Conservation (phyloP, 2,797 vertebrate genomes). For the Anisognathus igniventris region DNA sequence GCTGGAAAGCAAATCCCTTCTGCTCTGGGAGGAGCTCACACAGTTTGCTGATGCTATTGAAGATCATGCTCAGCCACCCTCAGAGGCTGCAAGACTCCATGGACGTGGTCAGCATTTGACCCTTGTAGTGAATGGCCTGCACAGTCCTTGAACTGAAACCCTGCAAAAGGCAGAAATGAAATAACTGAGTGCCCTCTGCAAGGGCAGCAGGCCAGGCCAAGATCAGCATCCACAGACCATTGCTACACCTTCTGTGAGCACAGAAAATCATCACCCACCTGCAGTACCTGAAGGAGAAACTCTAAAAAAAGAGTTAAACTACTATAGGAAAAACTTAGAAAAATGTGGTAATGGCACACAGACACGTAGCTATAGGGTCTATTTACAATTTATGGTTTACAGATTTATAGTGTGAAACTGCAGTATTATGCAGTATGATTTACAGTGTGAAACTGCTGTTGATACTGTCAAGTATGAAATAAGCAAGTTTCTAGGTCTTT, state of each 20-base stretch:
- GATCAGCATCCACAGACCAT: neutral
- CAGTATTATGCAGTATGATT: neutral
- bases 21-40: neutral
- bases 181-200: neutral
- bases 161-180: neutral
- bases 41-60: neutral
- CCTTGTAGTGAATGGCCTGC: accelerated
- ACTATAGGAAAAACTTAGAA: neutral
- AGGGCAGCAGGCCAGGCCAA: neutral
- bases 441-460: neutral
- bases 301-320: neutral
- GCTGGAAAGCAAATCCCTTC: neutral
- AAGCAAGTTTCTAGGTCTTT: neutral
- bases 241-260: neutral
- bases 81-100: accelerated
- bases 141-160: neutral
- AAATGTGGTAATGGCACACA: neutral
- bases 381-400: neutral
- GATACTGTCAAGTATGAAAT: neutral
- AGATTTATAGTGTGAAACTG: neutral
- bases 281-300: neutral
- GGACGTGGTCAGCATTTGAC: neutral
- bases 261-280: neutral
- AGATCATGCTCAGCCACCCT: neutral
- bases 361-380: neutral